phyloP scores from a whole-genome alignment of 2,888 invertebrate species.

The Papilio demoleus region DNA sequence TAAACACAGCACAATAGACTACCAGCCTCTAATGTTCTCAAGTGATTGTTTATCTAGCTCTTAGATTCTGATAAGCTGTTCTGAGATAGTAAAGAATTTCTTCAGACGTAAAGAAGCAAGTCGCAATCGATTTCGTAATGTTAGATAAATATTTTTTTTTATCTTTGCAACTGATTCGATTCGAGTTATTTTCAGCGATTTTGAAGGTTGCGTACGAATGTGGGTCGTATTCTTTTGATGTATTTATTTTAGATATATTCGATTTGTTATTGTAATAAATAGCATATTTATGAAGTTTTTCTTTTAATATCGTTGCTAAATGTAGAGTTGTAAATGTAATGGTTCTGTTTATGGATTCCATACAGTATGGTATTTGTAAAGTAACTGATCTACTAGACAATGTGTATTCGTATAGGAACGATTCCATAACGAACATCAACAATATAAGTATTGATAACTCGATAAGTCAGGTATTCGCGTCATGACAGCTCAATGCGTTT shows the following conservation, averaged over 20 bases:
- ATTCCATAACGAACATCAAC: too few species aligned
- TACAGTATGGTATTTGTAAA: neutral
- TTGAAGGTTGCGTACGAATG: conserved; percentile 36
- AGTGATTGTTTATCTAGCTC: conserved; percentile 14
- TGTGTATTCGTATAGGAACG: too few species aligned
- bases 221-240: conserved; percentile 31
- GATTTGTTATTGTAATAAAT: conserved; percentile 28
- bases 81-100: conserved; percentile 29
- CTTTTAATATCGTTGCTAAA: neutral
- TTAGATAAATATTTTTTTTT: conserved; percentile 36
- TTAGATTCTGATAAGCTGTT: conserved; percentile 20
- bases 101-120: conserved; percentile 6
- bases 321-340: neutral
- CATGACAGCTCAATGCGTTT: too few species aligned
- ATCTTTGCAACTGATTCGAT: conserved; percentile 50
- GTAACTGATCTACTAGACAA: too few species aligned
- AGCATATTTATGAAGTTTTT: conserved; percentile 1
- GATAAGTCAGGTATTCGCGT: too few species aligned
- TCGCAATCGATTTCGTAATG: conserved; percentile 26
- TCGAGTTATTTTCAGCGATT: conserved; percentile 33
- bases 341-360: neutral
- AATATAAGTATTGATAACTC: too few species aligned
- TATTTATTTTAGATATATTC: conserved; percentile 13
- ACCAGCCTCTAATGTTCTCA: conserved; percentile 8
- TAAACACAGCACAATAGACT: conserved; percentile 14